Conservation (phyloP, 2,113 vertebrate species). For the Spermophilus dauricus region DNA sequence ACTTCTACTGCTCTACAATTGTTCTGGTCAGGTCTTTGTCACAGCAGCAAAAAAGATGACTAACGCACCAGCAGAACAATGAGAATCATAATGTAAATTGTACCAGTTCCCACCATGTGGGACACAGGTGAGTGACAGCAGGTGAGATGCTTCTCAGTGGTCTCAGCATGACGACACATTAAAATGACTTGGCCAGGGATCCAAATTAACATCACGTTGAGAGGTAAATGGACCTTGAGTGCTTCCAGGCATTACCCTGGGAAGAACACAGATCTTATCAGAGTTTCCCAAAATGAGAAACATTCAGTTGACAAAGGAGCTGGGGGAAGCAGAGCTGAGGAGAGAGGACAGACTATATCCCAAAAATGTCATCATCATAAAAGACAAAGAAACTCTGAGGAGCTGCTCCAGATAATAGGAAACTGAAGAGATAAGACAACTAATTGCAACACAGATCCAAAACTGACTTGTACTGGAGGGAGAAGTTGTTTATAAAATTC, state of each 20-base stretch:
- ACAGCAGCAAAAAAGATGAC: too few relatives aligned
- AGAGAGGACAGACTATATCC: background rate
- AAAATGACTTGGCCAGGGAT: background rate
- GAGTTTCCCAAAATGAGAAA: background rate
- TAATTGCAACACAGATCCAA: background rate
- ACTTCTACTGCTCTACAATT: too few relatives aligned
- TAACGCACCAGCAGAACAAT: background rate
- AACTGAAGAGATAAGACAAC: background rate
- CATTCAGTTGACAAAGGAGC: background rate
- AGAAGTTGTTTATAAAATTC: background rate
- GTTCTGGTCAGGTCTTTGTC: too few relatives aligned
- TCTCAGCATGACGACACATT: background rate
- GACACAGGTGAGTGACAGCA: background rate
- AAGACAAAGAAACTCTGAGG: background rate
- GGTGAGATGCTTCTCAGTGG: background rate
- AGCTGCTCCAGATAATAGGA: background rate
- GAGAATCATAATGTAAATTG: background rate
- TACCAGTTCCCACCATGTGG: background rate
- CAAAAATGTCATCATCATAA: background rate
- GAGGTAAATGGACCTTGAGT: background rate
- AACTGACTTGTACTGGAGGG: background rate
- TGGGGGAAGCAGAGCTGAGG: background rate
- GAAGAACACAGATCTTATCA: background rate
- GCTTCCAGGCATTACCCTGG: background rate
- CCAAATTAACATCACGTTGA: background rate